Evolutionary conservation across 2,797 vertebrate genomes (phyloP), one percentile per base, ranked within the genome.

Genomic region (Oreortyx pictus): DNA sequence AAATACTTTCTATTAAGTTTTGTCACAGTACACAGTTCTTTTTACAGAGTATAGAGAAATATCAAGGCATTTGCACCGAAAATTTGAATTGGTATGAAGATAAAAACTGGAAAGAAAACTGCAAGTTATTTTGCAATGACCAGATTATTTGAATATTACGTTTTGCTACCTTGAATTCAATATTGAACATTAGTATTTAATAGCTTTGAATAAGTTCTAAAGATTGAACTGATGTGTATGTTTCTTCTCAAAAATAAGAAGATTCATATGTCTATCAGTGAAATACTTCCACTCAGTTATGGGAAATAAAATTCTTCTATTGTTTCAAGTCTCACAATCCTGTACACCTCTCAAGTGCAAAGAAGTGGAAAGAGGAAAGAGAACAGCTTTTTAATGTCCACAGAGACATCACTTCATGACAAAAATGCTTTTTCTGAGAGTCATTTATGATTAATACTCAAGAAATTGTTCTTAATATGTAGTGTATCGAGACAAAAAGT

Each of bases 221-320:
- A 85, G 43, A 82, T 61, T 37, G 37, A 37, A 37, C 27, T 3
- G 29, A 20, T 2, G 3, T 52, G 10, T n/a, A 31, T 43, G 54
- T n/a, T 61, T 3, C 24, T 70, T 3, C 59, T 35, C 60, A 19
- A 27, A 83, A 81, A 31, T 27, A 64, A 31, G 89, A 73, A 12
- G 3, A 1, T 50, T 11, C 31, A 4, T 31, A 16, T 3, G 2
- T 54, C 7, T 35, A 33, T 41, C 31, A 43, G 2, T 13, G 6
- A 65, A 85, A 82, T 29, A 8, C 2, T 78, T 50, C 27, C 44
- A 23, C 54, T 72, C 47, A 82, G 37, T 85, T 31, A 35, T 29
- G 4, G 37, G 22, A 59, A 93, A 54, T 5, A 75, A 90, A 80
- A 80, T 6, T 25, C 12, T 74, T n/a, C 11, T 12, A 37, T 15